Percentiles rank a stretch among this genome's conserved stretches.
phyloP scores from a whole-genome alignment of 2,113 vertebrate genomes.

The Aptenodytes patagonicus region DNA sequence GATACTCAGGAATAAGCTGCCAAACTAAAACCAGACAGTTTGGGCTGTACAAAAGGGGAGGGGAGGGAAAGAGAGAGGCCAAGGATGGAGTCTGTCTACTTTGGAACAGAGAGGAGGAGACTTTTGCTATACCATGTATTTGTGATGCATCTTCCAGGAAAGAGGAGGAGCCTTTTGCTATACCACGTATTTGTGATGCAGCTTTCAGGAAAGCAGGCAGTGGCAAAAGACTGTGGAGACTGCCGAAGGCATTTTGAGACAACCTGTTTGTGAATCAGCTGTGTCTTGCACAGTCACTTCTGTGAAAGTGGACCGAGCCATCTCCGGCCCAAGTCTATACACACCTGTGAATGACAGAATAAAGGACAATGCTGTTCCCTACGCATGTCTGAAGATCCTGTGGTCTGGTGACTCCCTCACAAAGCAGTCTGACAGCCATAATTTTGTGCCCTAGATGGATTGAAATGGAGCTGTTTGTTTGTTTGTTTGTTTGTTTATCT shows the following conservation, averaged over 20 bases:
- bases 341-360: neutral
- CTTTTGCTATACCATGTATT: neutral
- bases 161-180: neutral
- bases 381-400: rapidly evolving
- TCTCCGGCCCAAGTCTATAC: neutral
- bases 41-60: neutral
- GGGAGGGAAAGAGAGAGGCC: neutral
- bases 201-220: neutral
- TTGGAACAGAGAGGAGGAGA: neutral
- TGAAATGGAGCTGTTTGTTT: neutral
- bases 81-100: neutral
- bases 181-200: neutral
- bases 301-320: rapidly evolving
- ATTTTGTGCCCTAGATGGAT: neutral
- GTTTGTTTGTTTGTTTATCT: neutral
- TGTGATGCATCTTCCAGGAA: neutral
- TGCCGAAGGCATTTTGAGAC: neutral
- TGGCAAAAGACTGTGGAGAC: neutral
- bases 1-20: neutral
- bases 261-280: neutral
- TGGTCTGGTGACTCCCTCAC: neutral
- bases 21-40: neutral
- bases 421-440: neutral
- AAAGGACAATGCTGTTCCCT: neutral
- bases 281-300: neutral